phyloP scores from a whole-genome alignment of 1,140 invertebrate species.

The Trichoplusia ni region DNA sequence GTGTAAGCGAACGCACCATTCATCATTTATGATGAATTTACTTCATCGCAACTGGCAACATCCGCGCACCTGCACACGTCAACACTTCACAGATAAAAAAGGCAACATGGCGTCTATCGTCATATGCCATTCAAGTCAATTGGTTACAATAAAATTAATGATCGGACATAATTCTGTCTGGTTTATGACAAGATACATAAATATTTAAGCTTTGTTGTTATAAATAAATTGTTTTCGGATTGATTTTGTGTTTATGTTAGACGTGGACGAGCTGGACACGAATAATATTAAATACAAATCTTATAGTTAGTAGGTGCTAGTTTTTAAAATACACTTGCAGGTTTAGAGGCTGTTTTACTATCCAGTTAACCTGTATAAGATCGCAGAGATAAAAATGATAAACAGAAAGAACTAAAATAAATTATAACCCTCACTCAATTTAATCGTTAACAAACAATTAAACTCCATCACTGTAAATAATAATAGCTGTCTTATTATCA shows the following conservation, averaged over 20 bases:
- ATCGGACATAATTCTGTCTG: conserved; percentile 49
- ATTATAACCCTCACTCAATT: too few species aligned
- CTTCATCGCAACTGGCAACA: conserved; percentile 45
- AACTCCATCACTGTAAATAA: not conserved
- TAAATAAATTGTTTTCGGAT: conserved; percentile 14
- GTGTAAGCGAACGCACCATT: conserved; percentile 36
- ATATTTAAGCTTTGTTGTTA: conserved; percentile 38
- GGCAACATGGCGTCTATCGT: conserved; percentile 32
- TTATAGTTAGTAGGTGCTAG: too few species aligned
- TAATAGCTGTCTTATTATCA: not conserved
- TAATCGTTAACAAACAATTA: not conserved
- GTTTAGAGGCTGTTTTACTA: too few species aligned
- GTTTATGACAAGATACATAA: conserved; percentile 45
- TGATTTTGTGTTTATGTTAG: conserved; percentile 6
- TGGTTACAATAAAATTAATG: conserved; percentile 62
- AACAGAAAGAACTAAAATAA: too few species aligned
- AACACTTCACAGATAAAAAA: conserved; percentile 36
- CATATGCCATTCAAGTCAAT: conserved; percentile 62
- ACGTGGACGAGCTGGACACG: not conserved
- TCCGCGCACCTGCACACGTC: conserved; percentile 47
- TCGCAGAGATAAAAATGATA: too few species aligned
- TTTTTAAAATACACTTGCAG: too few species aligned
- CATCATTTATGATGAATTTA: conserved; percentile 53
- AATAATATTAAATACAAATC: too few species aligned
- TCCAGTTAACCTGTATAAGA: too few species aligned